Percentiles rank a stretch among this genome's conserved stretches.
These are phyloP conservation scores for Trichacis sp. DNA, from an alignment of 2,888 invertebrate species.

Conservation along the genomic window DNA sequence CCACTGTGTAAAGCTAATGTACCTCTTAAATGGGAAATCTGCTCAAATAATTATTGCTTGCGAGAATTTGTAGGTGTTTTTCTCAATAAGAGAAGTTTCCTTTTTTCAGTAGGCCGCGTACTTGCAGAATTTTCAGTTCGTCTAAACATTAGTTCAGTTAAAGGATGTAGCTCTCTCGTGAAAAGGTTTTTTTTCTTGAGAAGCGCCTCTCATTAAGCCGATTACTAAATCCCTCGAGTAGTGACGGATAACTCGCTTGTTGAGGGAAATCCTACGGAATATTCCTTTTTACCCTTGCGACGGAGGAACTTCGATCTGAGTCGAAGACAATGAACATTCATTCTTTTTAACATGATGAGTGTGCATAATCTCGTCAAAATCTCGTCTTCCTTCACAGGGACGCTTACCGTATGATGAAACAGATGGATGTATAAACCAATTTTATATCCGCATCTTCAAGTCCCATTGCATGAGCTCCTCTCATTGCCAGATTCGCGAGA, in stretches of 20 bases:
- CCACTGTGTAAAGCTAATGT: constrained; percentile 14
- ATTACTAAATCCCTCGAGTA: too few species aligned
- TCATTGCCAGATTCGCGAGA: constrained; percentile 45
- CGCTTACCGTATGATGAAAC: too few species aligned
- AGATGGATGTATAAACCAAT: too few species aligned
- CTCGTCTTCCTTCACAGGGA: too few species aligned
- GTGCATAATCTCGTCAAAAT: too few species aligned
- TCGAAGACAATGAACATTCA: too few species aligned
- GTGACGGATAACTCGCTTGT: not conserved
- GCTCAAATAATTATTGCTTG: not conserved
- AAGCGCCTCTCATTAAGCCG: not conserved
- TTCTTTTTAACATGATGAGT: too few species aligned
- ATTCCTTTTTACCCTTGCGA: too few species aligned
- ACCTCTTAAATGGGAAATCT: constrained; percentile 2
- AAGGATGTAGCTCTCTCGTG: too few species aligned
- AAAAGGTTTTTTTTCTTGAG: not conserved
- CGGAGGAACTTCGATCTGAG: too few species aligned
- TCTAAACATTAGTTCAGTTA: not conserved
- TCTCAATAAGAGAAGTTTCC: not conserved
- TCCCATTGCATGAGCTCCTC: constrained; percentile 38
- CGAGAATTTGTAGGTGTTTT: constrained; percentile 15
- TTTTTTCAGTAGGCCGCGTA: constrained; percentile 16
- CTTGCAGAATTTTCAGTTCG: not conserved
- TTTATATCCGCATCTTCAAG: constrained; percentile 15
- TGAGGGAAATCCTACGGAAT: too few species aligned